Conservation (phyloP, 1,140 invertebrate species). For the Gyrodactylus salaris region DNA sequence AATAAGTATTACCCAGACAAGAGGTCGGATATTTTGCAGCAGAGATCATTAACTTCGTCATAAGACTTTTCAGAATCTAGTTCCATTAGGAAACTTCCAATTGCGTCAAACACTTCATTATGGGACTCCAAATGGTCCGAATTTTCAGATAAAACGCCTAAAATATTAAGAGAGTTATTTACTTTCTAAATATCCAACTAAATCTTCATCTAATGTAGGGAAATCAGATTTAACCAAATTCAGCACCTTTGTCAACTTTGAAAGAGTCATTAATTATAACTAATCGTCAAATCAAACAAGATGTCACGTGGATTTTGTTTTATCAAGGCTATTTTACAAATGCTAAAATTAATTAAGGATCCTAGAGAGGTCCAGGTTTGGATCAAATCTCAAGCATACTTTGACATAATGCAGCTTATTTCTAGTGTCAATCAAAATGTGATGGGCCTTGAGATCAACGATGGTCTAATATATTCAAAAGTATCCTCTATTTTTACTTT, state of each 20-base stretch:
- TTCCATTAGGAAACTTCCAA: neutral
- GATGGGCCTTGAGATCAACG: neutral
- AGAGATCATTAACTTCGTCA: constrained; percentile 4
- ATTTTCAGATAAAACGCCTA: constrained; percentile 1
- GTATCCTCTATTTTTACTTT: neutral
- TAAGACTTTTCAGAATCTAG: neutral
- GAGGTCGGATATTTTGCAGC: neutral
- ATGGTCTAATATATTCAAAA: neutral
- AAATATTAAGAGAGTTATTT: neutral
- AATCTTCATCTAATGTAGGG: neutral
- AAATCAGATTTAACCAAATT: neutral
- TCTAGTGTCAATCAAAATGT: neutral
- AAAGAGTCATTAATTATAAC: neutral
- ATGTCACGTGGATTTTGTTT: neutral
- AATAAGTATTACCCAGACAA: neutral
- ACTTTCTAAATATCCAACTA: neutral
- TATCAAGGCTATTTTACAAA: neutral
- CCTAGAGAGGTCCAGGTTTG: neutral
- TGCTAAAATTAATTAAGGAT: neutral
- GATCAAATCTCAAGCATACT: neutral
- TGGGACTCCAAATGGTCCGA: neutral
- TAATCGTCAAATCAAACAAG: neutral
- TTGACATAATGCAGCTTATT: neutral
- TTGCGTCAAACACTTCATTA: neutral
- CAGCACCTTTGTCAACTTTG: neutral